Percentiles rank a stretch among this genome's conserved stretches.
Evolutionary conservation across 2,113 vertebrate genomes (phyloP).

Genomic region (Osmerus mordax): DNA sequence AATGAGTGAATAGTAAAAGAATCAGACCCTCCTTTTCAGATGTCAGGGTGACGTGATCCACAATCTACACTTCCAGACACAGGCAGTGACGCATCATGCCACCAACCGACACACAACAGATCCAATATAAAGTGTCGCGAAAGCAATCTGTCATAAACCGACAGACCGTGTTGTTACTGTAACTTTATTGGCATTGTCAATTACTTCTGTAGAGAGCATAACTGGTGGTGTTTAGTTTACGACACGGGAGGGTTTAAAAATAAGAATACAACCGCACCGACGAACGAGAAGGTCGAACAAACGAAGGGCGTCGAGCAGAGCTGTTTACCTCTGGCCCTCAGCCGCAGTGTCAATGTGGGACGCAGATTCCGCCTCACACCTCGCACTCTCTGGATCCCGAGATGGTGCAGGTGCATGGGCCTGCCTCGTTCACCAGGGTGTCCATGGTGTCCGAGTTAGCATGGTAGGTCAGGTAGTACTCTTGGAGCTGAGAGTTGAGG

Average conservation of each 20-base stretch:
- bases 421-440: slow-evolving; percentile 87
- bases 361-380: slow-evolving; percentile 81
- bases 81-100: no score
- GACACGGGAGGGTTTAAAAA: neutral
- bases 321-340: neutral
- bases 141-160: neutral
- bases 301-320: no score
- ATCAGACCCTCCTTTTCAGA: no score
- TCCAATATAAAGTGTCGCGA: no score
- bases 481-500: slow-evolving; percentile 93
- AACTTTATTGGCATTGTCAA: neutral
- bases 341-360: slow-evolving; percentile 62
- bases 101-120: no score
- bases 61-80: no score
- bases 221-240: neutral
- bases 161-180: neutral
- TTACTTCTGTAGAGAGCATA: neutral
- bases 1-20: no score
- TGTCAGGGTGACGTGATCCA: no score
- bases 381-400: slow-evolving; percentile 97
- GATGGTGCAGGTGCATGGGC: slow-evolving; percentile 94
- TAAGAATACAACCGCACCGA: no score
- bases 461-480: slow-evolving; percentile 98
- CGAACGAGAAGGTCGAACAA: no score
- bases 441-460: slow-evolving; percentile 94